Evolutionary conservation across 1,140 invertebrate genomes (phyloP).

Genomic region (Brachionus sp.): DNA sequence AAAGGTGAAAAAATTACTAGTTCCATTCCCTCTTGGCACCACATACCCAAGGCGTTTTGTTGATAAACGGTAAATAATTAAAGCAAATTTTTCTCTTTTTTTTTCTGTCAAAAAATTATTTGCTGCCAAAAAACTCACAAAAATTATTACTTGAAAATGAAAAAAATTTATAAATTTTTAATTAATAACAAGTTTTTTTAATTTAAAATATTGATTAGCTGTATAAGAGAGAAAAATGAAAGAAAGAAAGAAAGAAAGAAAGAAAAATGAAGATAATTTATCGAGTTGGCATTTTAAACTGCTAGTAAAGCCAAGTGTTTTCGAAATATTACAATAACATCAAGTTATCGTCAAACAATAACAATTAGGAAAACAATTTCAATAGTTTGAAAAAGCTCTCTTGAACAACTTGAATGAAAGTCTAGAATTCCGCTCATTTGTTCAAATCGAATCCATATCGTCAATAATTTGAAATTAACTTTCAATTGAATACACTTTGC

Average conservation of each 20-base stretch:
- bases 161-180: slow-evolving; percentile 40
- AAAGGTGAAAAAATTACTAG: neutral
- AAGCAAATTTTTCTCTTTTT: neutral
- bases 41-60: neutral
- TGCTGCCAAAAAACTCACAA: neutral
- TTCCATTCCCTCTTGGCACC: neutral
- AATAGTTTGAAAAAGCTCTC: slow-evolving; percentile 2
- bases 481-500: slow-evolving; percentile 13
- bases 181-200: slow-evolving; percentile 6
- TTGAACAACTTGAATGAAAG: slow-evolving; percentile 18
- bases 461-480: slow-evolving; percentile 4
- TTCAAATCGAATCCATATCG: slow-evolving; percentile 20
- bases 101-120: neutral
- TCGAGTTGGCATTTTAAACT: neutral
- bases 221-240: neutral
- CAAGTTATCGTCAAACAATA: neutral
- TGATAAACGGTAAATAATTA: neutral
- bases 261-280: neutral
- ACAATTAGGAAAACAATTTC: slow-evolving; percentile 5
- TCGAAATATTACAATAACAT: slow-evolving; percentile 21
- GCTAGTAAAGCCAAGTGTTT: slow-evolving; percentile 9
- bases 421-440: slow-evolving; percentile 34
- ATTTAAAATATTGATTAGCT: slow-evolving; percentile 35
- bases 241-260: neutral
- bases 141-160: neutral